Conservation (phyloP, 2,888 invertebrate genomes). For the Drosophila birchii region DNA sequence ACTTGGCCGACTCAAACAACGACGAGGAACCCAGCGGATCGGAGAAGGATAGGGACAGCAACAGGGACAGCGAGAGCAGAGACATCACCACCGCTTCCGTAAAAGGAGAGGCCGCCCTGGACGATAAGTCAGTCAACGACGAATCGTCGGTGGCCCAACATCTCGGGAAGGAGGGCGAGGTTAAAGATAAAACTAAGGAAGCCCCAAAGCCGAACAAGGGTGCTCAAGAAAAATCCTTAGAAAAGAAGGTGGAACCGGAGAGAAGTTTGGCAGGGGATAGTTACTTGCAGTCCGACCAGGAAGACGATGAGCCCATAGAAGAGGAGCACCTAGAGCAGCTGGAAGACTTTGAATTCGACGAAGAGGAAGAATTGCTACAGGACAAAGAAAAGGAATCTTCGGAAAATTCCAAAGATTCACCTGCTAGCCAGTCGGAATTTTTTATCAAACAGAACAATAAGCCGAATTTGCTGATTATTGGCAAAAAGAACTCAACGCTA, state of each 20-base stretch:
- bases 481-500: slow-evolving; percentile 41
- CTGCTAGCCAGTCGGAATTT: slow-evolving; percentile 49
- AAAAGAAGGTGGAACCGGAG: neutral
- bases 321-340: slow-evolving; percentile 20
- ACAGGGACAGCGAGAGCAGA: slow-evolving; percentile 18
- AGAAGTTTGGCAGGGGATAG: neutral
- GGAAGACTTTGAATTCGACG: slow-evolving; percentile 7
- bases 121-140: slow-evolving; percentile 1
- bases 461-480: slow-evolving; percentile 55
- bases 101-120: slow-evolving; percentile 6
- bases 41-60: slow-evolving; percentile 35
- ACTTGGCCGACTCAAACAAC: neutral
- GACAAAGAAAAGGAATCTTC: neutral
- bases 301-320: neutral
- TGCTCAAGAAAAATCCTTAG: neutral
- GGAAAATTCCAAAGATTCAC: neutral
- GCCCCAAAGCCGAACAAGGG: neutral
- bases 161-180: neutral
- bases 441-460: slow-evolving; percentile 58
- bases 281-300: slow-evolving; percentile 27
- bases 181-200: slow-evolving; percentile 4
- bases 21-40: slow-evolving; percentile 22
- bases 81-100: slow-evolving; percentile 1
- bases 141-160: neutral
- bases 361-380: neutral